Evolutionary conservation across 2,113 vertebrate genomes (phyloP).

Genomic region (Epinephelus fuscoguttatus): DNA sequence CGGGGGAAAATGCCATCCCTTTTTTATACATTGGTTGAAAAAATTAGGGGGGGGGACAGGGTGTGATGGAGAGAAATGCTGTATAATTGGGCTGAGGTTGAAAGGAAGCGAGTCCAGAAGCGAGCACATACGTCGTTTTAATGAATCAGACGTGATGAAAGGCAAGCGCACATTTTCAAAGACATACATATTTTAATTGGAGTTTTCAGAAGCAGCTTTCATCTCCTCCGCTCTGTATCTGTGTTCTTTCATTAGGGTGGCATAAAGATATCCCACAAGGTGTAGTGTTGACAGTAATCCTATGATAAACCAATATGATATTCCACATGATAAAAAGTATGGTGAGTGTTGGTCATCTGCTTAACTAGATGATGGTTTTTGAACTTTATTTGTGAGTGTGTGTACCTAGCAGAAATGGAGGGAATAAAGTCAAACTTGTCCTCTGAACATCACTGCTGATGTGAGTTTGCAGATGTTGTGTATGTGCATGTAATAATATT

Average conservation of each 20-base stretch:
- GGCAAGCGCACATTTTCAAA: conserved; percentile 68
- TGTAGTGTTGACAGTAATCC: conserved; percentile 26
- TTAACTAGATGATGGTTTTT: not conserved
- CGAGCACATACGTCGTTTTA: conserved; percentile 63
- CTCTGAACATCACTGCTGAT: not conserved
- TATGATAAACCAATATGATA: not conserved
- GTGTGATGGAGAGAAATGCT: conserved; percentile 11
- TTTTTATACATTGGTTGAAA: not conserved
- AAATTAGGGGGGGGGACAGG: not conserved
- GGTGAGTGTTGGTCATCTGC: not conserved
- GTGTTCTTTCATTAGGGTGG: conserved; percentile 52
- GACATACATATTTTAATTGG: conserved; percentile 80
- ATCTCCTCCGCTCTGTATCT: conserved; percentile 51
- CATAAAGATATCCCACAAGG: conserved; percentile 34
- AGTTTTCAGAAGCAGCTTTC: conserved; percentile 64
- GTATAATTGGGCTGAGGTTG: conserved; percentile 74
- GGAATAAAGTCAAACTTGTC: not conserved
- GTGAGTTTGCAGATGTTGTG: not conserved
- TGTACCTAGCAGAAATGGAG: not conserved
- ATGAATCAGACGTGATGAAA: conserved; percentile 80
- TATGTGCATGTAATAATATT: not conserved
- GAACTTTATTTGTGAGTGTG: not conserved
- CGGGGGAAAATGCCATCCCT: not conserved
- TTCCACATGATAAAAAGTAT: not conserved
- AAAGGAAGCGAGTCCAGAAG: conserved; percentile 71